A percentile compares a stretch with the other conserved stretches of the same genome.
Evolutionary conservation across 2,888 invertebrate species (phyloP).

Genomic region (Megalurothrips usitatus): DNA sequence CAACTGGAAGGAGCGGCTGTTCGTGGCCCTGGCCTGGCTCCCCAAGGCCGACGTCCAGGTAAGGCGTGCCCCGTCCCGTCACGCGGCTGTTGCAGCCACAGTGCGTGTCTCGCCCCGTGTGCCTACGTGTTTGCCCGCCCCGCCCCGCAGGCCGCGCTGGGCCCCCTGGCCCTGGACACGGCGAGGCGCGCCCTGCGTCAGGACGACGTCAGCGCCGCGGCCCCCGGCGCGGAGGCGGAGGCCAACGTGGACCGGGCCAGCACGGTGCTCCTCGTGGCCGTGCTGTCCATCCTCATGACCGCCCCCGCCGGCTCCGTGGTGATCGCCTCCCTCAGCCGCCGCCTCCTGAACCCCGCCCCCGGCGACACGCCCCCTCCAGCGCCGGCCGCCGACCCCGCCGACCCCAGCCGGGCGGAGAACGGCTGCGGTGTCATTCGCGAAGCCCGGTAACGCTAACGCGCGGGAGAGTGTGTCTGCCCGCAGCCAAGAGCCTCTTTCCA

Average conservation of each 20-base stretch:
- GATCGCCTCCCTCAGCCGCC: not conserved
- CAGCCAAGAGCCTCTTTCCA: not conserved
- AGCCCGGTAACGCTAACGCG: not conserved
- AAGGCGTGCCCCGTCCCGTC: no score
- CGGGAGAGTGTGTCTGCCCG: not conserved
- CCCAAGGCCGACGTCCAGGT: constrained; percentile 77
- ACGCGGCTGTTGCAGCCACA: no score
- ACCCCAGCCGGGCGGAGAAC: not conserved
- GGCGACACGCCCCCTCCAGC: not conserved
- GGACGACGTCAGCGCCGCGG: not conserved
- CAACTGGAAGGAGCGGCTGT: constrained; percentile 59
- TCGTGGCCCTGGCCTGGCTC: constrained; percentile 65
- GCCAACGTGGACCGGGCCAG: constrained; percentile 45
- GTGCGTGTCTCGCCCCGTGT: no score
- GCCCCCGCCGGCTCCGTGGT: constrained; percentile 50
- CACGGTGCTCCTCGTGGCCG: constrained; percentile 52
- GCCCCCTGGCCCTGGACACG: constrained; percentile 56
- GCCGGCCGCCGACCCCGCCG: not conserved
- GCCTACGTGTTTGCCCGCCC: constrained; percentile 23
- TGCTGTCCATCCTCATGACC: constrained; percentile 54
- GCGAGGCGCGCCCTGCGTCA: constrained; percentile 42
- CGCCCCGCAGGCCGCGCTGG: constrained; percentile 55
- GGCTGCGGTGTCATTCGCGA: not conserved
- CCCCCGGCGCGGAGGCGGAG: constrained; percentile 39
- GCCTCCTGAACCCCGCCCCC: not conserved